Percentiles rank a stretch among this genome's conserved stretches.
Evolutionary conservation across 2,113 vertebrate genomes (phyloP).

Genomic region (Melospiza melodia): DNA sequence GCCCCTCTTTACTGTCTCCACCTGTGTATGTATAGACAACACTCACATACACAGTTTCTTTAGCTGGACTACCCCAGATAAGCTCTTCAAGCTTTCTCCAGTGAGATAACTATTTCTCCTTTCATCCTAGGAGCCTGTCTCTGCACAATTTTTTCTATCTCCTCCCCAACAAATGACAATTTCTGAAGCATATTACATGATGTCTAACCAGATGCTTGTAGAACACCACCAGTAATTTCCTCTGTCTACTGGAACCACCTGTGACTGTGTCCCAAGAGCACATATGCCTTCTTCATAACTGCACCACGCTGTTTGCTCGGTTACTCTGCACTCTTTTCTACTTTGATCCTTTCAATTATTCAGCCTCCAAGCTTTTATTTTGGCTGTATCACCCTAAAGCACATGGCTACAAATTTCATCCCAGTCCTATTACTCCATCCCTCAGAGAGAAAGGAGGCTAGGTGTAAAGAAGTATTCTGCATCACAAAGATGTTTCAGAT

Average conservation of each 20-base stretch:
- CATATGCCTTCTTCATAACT: background rate
- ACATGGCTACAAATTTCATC: background rate
- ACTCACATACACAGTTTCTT: background rate
- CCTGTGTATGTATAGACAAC: background rate
- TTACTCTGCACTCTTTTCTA: background rate
- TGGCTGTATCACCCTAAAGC: background rate
- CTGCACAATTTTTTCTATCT: background rate
- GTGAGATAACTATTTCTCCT: background rate
- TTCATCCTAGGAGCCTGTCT: background rate
- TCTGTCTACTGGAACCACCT: background rate
- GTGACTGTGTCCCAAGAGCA: background rate
- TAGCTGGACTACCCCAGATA: background rate
- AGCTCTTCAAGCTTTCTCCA: background rate
- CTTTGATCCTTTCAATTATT: background rate
- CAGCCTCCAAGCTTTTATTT: background rate
- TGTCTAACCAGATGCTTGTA: background rate
- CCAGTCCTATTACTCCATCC: background rate
- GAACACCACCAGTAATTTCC: background rate
- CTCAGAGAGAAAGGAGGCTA: background rate
- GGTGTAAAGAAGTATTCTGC: background rate
- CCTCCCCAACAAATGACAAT: background rate
- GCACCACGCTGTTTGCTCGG: fast-evolving
- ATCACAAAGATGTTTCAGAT: background rate
- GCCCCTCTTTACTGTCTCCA: background rate
- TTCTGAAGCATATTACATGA: background rate